These are phyloP conservation scores for Callinectes sapidus DNA, from an alignment of 2,888 invertebrate genomes.

Conservation along the genomic window DNA sequence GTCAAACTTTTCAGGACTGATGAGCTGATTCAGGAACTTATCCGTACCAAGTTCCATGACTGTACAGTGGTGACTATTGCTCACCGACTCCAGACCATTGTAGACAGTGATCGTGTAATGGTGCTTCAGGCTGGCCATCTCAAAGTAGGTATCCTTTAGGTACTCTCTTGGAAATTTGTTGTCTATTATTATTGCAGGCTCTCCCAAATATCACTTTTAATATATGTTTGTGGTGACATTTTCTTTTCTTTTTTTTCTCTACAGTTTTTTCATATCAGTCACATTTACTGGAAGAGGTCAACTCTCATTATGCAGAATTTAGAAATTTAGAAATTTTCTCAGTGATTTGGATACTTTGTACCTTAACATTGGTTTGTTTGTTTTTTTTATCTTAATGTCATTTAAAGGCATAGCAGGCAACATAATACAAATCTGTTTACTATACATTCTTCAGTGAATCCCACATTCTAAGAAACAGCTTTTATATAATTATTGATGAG, in stretches of 20 bases:
- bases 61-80: slow-evolving; percentile 95
- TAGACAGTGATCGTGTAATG: slow-evolving; percentile 92
- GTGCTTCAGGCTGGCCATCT: slow-evolving; percentile 77
- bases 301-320: too few relatives aligned
- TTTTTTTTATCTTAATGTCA: too few relatives aligned
- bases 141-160: slow-evolving; percentile 50
- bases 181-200: background rate
- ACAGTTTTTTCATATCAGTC: too few relatives aligned
- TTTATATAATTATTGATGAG: background rate
- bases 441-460: background rate
- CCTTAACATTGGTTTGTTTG: too few relatives aligned
- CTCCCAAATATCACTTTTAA: too few relatives aligned
- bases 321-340: too few relatives aligned
- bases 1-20: slow-evolving; percentile 81
- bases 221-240: too few relatives aligned
- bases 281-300: too few relatives aligned
- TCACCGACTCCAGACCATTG: slow-evolving; percentile 92
- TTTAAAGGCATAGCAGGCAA: too few relatives aligned
- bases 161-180: background rate
- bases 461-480: background rate
- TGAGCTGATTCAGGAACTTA: slow-evolving; percentile 88
- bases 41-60: slow-evolving; percentile 85
- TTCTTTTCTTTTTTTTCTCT: too few relatives aligned
- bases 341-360: too few relatives aligned
- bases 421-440: too few relatives aligned